A percentile compares a stretch with the other conserved stretches of the same genome.
These are phyloP conservation scores for Drosophila sucinea DNA, from an alignment of 1,140 invertebrate species.

Conservation along the genomic window DNA sequence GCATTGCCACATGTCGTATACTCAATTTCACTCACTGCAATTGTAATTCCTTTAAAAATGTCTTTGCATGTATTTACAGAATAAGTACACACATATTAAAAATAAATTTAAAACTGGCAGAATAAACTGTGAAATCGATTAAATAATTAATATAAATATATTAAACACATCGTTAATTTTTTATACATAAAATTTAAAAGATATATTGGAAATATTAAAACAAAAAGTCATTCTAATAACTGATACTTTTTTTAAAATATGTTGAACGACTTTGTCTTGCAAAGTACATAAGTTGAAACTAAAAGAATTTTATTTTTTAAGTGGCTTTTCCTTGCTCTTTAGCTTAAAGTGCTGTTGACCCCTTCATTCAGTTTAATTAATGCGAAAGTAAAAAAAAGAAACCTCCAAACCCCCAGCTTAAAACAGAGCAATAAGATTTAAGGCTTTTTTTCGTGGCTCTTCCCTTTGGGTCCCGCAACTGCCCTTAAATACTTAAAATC, in stretches of 20 bases:
- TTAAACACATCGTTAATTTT: too few relatives aligned
- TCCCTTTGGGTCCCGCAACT: not conserved
- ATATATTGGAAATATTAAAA: too few relatives aligned
- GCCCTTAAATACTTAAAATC: conserved; percentile 25
- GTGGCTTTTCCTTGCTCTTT: not conserved
- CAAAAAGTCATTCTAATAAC: too few relatives aligned
- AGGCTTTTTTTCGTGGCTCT: not conserved
- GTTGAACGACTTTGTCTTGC: too few relatives aligned
- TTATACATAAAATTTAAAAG: too few relatives aligned
- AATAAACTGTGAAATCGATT: too few relatives aligned
- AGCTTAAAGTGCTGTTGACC: conserved; percentile 4
- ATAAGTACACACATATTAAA: too few relatives aligned
- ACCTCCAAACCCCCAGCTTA: conserved; percentile 9
- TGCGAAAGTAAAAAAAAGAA: conserved; percentile 47
- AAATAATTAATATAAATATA: too few relatives aligned
- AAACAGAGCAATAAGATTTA: conserved; percentile 40
- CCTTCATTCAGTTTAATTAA: conserved; percentile 42
- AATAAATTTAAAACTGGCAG: too few relatives aligned
- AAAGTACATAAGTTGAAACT: not conserved
- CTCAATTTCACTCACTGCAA: not conserved
- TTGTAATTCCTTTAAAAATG: not conserved
- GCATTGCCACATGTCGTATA: conserved; percentile 6
- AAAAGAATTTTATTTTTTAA: not conserved
- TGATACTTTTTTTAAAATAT: too few relatives aligned
- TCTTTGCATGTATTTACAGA: not conserved